Conservation (phyloP, 2,888 invertebrate genomes). For the Stenolophus ochropezus region DNA sequence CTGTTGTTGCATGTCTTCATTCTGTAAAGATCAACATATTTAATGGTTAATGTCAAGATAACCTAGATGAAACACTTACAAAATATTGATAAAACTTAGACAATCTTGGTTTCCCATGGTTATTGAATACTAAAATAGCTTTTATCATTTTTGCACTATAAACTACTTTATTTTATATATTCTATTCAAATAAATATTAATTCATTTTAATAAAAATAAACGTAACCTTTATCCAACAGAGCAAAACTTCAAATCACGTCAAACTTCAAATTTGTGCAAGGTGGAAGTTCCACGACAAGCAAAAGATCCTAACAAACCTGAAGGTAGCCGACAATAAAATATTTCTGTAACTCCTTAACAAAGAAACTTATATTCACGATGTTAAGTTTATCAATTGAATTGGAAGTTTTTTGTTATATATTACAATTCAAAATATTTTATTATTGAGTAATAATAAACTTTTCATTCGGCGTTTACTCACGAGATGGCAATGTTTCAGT, state of each 20-base stretch:
- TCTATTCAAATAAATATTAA: constrained; percentile 55
- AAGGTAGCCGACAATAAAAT: not conserved
- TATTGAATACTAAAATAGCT: constrained; percentile 98
- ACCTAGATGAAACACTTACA: constrained; percentile 80
- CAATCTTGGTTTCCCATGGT: constrained; percentile 97
- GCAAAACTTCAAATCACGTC: constrained; percentile 54
- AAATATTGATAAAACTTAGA: constrained; percentile 99
- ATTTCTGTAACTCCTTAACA: not conserved
- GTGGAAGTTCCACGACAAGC: constrained; percentile 13
- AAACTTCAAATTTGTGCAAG: constrained; percentile 39
- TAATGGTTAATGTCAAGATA: constrained; percentile 48
- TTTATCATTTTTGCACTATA: constrained; percentile 88
- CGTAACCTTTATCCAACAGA: constrained; percentile 57
- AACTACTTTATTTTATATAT: constrained; percentile 57
- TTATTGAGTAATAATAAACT: too few species aligned
- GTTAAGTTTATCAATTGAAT: too few species aligned
- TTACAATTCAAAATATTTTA: too few species aligned
- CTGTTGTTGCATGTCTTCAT: constrained; percentile 99
- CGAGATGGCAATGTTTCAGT: constrained; percentile 15
- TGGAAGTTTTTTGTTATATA: too few species aligned
- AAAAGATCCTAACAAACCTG: not conserved
- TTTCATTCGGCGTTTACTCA: not conserved
- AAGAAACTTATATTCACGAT: not conserved
- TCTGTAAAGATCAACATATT: constrained; percentile 76
- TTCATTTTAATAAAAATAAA: constrained; percentile 58